These are phyloP conservation scores for Leptinotarsa rubiginosa DNA, from an alignment of 2,888 invertebrate genomes.

Conservation along the genomic window DNA sequence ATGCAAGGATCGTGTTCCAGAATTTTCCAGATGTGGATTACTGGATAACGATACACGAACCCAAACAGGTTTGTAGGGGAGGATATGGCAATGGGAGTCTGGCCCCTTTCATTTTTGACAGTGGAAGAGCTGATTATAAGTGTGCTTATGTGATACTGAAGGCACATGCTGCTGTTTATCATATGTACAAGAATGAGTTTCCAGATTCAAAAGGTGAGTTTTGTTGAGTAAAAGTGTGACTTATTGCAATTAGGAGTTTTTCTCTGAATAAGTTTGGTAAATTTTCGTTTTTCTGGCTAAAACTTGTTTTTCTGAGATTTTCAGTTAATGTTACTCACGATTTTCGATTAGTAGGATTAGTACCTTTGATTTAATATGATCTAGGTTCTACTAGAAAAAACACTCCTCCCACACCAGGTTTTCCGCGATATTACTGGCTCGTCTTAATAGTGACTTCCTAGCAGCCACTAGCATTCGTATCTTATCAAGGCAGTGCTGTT, in stretches of 20 bases:
- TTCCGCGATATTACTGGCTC: too few species aligned
- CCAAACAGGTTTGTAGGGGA: conserved; percentile 54
- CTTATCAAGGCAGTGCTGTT: too few species aligned
- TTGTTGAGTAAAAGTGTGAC: neutral
- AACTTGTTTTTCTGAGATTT: too few species aligned
- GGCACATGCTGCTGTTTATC: conserved; percentile 75
- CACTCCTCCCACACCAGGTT: too few species aligned
- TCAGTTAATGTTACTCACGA: too few species aligned
- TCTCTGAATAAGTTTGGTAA: too few species aligned
- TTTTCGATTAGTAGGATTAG: too few species aligned
- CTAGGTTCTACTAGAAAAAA: too few species aligned
- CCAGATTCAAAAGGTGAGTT: conserved; percentile 24
- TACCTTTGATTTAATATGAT: too few species aligned
- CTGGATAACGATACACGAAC: conserved; percentile 72
- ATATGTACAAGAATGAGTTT: conserved; percentile 26
- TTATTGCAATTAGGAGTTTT: neutral
- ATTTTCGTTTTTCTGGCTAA: too few species aligned
- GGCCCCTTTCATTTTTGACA: conserved; percentile 67
- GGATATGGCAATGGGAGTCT: conserved; percentile 58
- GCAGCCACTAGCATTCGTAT: too few species aligned
- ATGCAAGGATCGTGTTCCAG: conserved; percentile 67
- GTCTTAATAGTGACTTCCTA: too few species aligned
- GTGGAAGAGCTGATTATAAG: conserved; percentile 72
- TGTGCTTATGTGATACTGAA: conserved; percentile 73
- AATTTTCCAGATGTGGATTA: conserved; percentile 69